Evolutionary conservation across 2,797 vertebrate species (phyloP), one percentile per base, ranked within the genome.

Genomic region (Enteromius paludinosus): DNA sequence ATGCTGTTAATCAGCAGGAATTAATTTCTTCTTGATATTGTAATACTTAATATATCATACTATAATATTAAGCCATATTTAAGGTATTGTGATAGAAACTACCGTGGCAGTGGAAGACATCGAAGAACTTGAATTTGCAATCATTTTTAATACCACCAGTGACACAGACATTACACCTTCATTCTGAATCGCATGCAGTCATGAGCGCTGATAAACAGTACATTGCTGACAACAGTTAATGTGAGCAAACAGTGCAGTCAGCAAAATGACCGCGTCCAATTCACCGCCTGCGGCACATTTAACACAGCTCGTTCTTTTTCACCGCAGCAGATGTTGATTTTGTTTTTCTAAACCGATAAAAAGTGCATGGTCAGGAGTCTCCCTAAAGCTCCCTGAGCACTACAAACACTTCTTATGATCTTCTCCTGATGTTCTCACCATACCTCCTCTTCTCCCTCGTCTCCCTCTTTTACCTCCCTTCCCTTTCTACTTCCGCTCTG

Each of bases 331-430:
- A 87, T 23, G 82, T 84, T 85, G 81, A 89, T 84, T 75, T 69
- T 89, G 87, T 91, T 92, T 88, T 80, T 79, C 76, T 78, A 38
- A 77, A 72, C 84, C 88, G 84, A 79, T 65, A 69, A 92, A 89
- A 11, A 84, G 54, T 88, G 87, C 83, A 28, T 64, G 23, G 82
- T 92, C 86, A 90, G 86, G 59, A 82, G 82, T 92, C 83, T 81
- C 85, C 86, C 30, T 89, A 89, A 86, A 87, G 79, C 83, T 88
- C 81, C 88, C 14, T 3, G 5, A 78, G 52, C 41, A 35, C 90
- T 88, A 68, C 87, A 72, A 70, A 90, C 86, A 78, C 86, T 86
- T 87, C 87, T 85, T 89, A 90, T 89, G 85, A 91, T 89, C 89
- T 87, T 38, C 23, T 35, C 30, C 68, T 82, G 62, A 82, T 83